phyloP scores from a whole-genome alignment of 2,888 invertebrate genomes.

The Drosophila histrio region DNA sequence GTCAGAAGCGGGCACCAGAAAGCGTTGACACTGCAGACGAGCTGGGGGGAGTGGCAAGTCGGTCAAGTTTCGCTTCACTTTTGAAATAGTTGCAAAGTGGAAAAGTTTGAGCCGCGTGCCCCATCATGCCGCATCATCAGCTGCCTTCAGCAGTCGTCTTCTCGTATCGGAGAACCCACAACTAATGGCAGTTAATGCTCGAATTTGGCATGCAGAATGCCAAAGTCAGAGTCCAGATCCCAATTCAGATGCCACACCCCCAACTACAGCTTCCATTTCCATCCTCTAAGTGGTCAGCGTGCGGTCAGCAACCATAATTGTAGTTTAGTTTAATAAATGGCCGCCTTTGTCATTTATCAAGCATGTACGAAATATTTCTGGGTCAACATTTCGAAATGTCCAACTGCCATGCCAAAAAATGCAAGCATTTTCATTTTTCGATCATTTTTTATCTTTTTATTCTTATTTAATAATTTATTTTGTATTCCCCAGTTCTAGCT shows the following conservation, averaged over 20 bases:
- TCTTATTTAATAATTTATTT: neutral
- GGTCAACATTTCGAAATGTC: slow-evolving; percentile 44
- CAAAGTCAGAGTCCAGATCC: slow-evolving; percentile 9
- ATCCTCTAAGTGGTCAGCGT: slow-evolving; percentile 26
- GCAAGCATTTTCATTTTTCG: slow-evolving; percentile 27
- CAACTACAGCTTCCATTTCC: neutral
- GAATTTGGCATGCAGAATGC: slow-evolving; percentile 70
- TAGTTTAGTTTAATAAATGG: slow-evolving; percentile 58
- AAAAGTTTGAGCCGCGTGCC: slow-evolving; percentile 67
- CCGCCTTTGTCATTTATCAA: slow-evolving; percentile 55
- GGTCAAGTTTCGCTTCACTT: slow-evolving; percentile 71
- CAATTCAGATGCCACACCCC: neutral
- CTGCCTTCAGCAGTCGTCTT: slow-evolving; percentile 26
- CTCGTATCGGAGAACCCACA: slow-evolving; percentile 25
- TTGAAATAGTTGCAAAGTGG: slow-evolving; percentile 79
- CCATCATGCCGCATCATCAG: slow-evolving; percentile 51
- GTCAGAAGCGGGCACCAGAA: slow-evolving; percentile 27
- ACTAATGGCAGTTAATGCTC: slow-evolving; percentile 62
- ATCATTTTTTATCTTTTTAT: slow-evolving; percentile 24
- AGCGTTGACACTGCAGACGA: slow-evolving; percentile 39
- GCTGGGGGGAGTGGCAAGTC: neutral
- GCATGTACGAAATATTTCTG: slow-evolving; percentile 31
- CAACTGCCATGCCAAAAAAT: slow-evolving; percentile 38
- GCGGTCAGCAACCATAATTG: slow-evolving; percentile 55
- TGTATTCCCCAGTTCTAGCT: slow-evolving; percentile 4